Evolutionary conservation across 2,113 vertebrate species (phyloP), one percentile per base, ranked within the genome.

Genomic region (Neogobius melanostomus): DNA sequence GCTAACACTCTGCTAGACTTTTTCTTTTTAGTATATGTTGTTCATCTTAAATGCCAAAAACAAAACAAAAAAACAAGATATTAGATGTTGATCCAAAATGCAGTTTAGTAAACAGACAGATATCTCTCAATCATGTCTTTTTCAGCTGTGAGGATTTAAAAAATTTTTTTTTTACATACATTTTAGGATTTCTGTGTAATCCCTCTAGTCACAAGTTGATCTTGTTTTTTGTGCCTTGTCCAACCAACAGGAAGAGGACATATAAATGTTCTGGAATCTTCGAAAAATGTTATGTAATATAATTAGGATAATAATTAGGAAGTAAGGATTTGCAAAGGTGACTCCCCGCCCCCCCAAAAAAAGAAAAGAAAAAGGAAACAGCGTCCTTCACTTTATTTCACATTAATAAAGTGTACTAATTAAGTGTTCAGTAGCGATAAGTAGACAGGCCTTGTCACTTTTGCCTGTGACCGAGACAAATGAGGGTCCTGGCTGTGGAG

Each of bases 331-430:
- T 17, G 51, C 51, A 16, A 8, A 16, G 51, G 16, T 53, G 52
- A 28, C 28, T 2, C 28, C 4, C 28, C 28, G n/a, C 28, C 21
- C 21, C 21, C 21, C 21, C 21, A 21, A 21, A 21, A 21, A 21
- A 21, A 21, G 2, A 21, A 21, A 21, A 21, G 1, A 36, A 36
- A 36, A 36, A 36, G 28, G 28, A 36, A 36, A 52, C 7, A 53
- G 52, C 52, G 9, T 7, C n/a, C n/a, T 17, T 17, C 52, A 17
- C 17, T 5, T 8, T 11, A 28, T 56, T 21, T 9, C 5, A 56
- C 17, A 11, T 8, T 82, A 71, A 68, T 73, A 81, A 80, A 74
- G 52, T 11, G n/a, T 42, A n/a, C 49, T 82, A 75, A 85, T 82
- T 82, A 77, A 71, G 82, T 74, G 72, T 69, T 57, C 73, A 69